These are phyloP conservation scores for Aselliscus stoliczkanus DNA, from an alignment of 2,797 vertebrate species.

Conservation along the genomic window DNA sequence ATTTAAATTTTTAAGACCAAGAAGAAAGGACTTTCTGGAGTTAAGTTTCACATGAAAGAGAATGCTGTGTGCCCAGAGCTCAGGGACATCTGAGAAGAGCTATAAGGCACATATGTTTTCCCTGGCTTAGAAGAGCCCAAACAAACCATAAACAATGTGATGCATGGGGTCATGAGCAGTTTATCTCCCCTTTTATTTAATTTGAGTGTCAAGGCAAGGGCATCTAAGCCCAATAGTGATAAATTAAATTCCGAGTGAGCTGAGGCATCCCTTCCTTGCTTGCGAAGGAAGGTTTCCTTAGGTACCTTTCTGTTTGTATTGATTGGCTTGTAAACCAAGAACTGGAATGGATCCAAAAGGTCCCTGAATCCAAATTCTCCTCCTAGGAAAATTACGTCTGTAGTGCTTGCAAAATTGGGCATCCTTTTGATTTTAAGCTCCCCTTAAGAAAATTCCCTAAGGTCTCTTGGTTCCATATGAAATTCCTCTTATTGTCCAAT, in stretches of 20 bases:
- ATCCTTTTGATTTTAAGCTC: background rate
- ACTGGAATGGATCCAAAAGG: background rate
- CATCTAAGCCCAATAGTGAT: background rate
- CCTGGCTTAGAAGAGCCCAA: slow-evolving; percentile 14
- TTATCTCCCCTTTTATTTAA: slow-evolving; percentile 51
- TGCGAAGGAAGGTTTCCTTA: background rate
- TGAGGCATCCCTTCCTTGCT: background rate
- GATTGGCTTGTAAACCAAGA: background rate
- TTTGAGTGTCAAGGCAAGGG: slow-evolving; percentile 43
- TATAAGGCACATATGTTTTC: background rate
- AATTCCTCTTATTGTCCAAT: background rate
- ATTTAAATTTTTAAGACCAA: slow-evolving; percentile 52
- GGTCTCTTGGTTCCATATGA: background rate
- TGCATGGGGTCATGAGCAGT: background rate
- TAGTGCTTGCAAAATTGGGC: background rate
- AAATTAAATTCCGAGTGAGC: slow-evolving; percentile 11
- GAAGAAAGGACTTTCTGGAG: slow-evolving; percentile 32
- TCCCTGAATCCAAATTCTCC: background rate
- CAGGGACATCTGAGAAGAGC: slow-evolving; percentile 34
- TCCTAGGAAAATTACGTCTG: background rate
- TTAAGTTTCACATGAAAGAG: slow-evolving; percentile 52
- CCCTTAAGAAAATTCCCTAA: background rate
- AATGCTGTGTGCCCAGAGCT: background rate
- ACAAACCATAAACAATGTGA: slow-evolving; percentile 48
- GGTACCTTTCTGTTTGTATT: background rate